Evolutionary conservation across 2,888 invertebrate genomes (phyloP).

Genomic region (Diaphora mendica): DNA sequence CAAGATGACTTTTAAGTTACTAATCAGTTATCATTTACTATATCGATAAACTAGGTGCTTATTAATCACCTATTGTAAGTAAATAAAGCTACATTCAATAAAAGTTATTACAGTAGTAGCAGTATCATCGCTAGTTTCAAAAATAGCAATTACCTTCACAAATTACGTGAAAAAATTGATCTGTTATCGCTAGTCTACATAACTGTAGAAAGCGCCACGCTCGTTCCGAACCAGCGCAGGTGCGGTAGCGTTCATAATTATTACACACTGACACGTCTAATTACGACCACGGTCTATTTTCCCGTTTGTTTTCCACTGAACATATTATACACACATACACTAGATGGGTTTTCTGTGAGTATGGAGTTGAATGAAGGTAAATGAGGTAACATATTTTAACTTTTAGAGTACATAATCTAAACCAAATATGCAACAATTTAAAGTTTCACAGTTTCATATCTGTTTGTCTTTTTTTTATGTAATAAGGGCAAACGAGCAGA

Average conservation of each 20-base stretch:
- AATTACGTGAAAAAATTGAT: constrained; percentile 22
- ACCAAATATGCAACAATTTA: neutral
- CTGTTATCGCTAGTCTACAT: constrained; percentile 14
- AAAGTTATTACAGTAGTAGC: neutral
- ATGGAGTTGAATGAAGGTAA: no score
- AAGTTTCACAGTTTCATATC: neutral
- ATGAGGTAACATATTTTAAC: neutral
- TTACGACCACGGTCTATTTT: constrained; percentile 44
- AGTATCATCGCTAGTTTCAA: constrained; percentile 1
- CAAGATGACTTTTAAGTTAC: no score
- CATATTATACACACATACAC: neutral
- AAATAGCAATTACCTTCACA: constrained; percentile 20
- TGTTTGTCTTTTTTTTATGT: no score
- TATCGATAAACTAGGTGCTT: no score
- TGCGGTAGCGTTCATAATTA: constrained; percentile 51
- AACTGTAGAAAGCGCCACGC: neutral
- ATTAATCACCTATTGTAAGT: no score
- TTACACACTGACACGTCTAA: constrained; percentile 50
- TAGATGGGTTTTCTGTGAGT: neutral
- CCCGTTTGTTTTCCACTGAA: constrained; percentile 25
- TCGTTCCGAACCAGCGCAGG: constrained; percentile 35
- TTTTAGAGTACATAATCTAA: neutral
- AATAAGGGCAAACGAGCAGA: no score
- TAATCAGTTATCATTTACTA: no score
- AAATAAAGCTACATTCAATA: no score